A percentile compares a stretch with the other conserved stretches of the same genome.
Evolutionary conservation across 30 jellyfish, hydroid and myxozoan genomes (phyloP).

Genomic region (Aurelia aurita): DNA sequence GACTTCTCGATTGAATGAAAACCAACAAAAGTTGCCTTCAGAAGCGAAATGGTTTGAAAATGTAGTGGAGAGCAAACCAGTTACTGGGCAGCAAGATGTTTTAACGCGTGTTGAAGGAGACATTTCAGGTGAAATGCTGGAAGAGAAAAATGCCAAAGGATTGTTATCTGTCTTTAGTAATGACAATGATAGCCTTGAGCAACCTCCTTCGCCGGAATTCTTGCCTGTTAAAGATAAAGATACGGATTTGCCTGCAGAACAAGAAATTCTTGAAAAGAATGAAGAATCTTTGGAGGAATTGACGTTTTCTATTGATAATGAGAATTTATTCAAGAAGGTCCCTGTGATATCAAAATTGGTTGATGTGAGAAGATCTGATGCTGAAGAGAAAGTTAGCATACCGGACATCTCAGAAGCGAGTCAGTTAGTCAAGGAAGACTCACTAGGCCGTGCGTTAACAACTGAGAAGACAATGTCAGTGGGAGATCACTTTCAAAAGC

Average conservation of each 20-base stretch:
- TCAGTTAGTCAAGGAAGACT: neutral
- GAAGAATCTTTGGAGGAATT: neutral
- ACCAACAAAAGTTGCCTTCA: constrained; percentile 29
- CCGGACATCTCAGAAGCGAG: neutral
- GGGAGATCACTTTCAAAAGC: neutral
- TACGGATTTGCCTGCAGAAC: neutral
- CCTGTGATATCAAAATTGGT: neutral
- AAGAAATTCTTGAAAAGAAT: neutral
- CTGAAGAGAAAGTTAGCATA: neutral
- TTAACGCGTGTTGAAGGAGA: no score
- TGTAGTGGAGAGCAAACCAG: neutral
- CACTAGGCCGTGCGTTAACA: neutral
- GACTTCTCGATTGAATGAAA: neutral
- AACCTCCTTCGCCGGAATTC: constrained; percentile 70
- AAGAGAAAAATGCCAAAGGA: no score
- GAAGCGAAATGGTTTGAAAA: constrained; percentile 51
- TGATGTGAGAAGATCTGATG: neutral
- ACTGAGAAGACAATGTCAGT: no score
- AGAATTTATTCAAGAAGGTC: neutral
- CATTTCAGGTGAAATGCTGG: no score
- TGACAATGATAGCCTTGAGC: constrained; percentile 9
- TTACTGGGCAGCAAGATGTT: no score
- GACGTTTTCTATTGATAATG: neutral
- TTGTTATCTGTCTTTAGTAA: no score
- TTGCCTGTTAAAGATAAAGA: constrained; percentile 51